Conservation (phyloP, 2,113 vertebrate genomes). For the Psettodes erumei region DNA sequence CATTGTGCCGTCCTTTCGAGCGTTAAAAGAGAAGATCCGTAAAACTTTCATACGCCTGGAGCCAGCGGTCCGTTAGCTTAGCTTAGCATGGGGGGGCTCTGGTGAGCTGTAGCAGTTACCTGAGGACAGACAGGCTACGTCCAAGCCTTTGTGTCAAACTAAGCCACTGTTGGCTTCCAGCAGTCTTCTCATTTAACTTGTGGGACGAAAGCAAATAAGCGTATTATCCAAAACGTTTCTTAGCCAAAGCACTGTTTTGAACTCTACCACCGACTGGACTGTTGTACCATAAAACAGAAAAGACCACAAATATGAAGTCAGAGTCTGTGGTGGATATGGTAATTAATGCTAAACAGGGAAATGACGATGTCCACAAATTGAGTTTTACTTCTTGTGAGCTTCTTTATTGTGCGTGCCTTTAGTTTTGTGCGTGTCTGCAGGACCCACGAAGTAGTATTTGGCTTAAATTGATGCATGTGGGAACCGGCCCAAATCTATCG, state of each 20-base stretch:
- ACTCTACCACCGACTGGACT: too few relatives aligned
- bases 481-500: neutral
- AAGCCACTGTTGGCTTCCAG: neutral
- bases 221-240: neutral
- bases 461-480: neutral
- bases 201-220: neutral
- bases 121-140: neutral
- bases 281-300: neutral
- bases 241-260: neutral
- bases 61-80: neutral
- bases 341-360: neutral
- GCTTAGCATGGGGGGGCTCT: too few relatives aligned
- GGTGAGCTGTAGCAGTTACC: neutral
- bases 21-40: too few relatives aligned
- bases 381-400: neutral
- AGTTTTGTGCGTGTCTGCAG: neutral
- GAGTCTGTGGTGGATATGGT: neutral
- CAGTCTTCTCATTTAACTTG: neutral
- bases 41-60: too few relatives aligned
- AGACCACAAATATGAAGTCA: slow-evolving; percentile 15
- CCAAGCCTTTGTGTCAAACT: neutral
- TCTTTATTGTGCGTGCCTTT: too few relatives aligned
- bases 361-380: neutral
- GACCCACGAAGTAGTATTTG: neutral
- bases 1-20: too few relatives aligned